phyloP scores from a whole-genome alignment of 2,797 vertebrate species.

The Argya squamiceps region DNA sequence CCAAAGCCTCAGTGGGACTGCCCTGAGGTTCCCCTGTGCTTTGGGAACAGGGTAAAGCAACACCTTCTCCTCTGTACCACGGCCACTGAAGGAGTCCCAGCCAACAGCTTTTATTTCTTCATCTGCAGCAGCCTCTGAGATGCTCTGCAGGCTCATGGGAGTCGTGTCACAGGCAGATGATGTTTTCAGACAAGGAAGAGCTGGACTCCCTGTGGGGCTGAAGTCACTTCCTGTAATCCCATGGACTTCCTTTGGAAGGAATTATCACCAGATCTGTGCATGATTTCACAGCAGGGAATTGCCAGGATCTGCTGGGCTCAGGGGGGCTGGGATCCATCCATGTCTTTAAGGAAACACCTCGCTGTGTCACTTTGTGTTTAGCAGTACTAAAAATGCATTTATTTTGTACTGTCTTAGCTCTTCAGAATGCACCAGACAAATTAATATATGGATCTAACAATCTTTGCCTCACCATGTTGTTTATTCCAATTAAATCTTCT shows the following conservation, averaged over 20 bases:
- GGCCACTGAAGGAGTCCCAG: background rate
- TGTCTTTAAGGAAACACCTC: background rate
- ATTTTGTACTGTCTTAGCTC: background rate
- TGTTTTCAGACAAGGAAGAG: background rate
- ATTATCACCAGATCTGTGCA: background rate
- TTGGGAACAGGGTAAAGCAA: background rate
- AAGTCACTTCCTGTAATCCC: background rate
- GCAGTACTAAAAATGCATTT: background rate
- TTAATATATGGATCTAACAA: background rate
- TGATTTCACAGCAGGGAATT: background rate
- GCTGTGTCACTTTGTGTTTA: background rate
- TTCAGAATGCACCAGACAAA: background rate
- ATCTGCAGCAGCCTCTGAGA: background rate
- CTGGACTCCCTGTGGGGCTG: background rate
- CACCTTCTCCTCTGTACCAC: rapidly evolving
- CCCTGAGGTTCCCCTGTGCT: background rate
- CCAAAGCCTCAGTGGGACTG: background rate
- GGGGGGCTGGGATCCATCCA: background rate
- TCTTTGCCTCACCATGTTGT: background rate
- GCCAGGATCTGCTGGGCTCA: background rate
- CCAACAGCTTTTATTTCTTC: background rate
- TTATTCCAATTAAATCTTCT: slow-evolving; percentile 58
- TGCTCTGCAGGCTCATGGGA: background rate
- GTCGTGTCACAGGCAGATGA: rapidly evolving
- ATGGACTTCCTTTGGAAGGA: background rate